phyloP scores from a whole-genome alignment of 2,113 vertebrate species.

The Oncorhynchus masou region DNA sequence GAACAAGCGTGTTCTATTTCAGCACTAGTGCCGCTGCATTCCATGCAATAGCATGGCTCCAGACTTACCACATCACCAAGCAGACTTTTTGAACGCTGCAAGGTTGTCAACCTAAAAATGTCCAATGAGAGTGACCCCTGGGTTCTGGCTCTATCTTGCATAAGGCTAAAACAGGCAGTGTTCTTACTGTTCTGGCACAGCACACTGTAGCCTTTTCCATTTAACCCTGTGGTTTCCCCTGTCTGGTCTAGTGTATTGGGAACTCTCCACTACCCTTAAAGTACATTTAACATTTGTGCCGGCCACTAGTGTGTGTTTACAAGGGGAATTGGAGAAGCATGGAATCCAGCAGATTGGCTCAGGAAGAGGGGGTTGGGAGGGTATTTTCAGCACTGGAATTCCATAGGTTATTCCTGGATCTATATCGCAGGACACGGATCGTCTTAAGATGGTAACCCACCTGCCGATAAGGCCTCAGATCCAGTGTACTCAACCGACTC shows the following conservation, averaged over 20 bases:
- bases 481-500: conserved; percentile 15
- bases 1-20: too few species aligned
- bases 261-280: conserved; percentile 37
- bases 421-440: conserved; percentile 28
- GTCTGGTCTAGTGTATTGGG: conserved; percentile 7
- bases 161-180: neutral
- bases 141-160: neutral
- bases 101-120: neutral
- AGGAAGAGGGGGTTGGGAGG: conserved; percentile 13
- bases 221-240: neutral
- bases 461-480: conserved; percentile 10
- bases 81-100: too few species aligned
- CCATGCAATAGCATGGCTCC: too few species aligned
- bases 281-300: conserved; percentile 32
- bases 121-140: neutral
- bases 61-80: neutral
- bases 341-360: conserved; percentile 50
- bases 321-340: conserved; percentile 48
- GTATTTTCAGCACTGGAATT: conserved; percentile 65
- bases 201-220: neutral
- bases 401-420: conserved; percentile 59
- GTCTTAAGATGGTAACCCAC: conserved; percentile 35
- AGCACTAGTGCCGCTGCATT: too few species aligned
- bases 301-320: conserved; percentile 42
- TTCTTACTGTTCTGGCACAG: neutral